These are phyloP conservation scores for Nephila pilipes DNA, from an alignment of 1,140 invertebrate species.

Conservation along the genomic window DNA sequence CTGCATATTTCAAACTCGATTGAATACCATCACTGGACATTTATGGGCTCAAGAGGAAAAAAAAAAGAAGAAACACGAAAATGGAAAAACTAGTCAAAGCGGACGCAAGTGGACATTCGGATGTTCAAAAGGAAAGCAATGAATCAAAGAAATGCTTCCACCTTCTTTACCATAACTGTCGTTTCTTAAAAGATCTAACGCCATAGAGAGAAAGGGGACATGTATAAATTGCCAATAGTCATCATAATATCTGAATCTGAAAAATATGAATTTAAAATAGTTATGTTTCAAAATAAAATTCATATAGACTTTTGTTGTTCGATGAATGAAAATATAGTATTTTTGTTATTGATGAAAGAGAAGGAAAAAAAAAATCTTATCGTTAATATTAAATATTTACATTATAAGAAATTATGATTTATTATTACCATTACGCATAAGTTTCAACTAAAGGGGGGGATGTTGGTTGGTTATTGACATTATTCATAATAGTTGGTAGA, in stretches of 20 bases:
- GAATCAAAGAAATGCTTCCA: constrained; percentile 69
- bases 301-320: no score
- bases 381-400: no score
- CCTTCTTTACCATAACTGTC: constrained; percentile 47
- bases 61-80: constrained; percentile 33
- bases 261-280: no score
- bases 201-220: not conserved
- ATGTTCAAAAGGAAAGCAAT: constrained; percentile 43
- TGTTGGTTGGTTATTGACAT: no score
- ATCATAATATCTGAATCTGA: not conserved
- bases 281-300: no score
- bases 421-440: no score
- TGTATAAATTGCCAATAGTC: not conserved
- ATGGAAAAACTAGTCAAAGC: constrained; percentile 16
- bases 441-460: no score
- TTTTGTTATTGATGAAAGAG: no score
- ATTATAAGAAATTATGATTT: no score
- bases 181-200: not conserved
- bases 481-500: no score
- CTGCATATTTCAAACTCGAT: constrained; percentile 75
- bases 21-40: constrained; percentile 70
- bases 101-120: constrained; percentile 68
- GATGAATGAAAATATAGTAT: no score
- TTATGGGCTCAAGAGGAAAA: constrained; percentile 48
- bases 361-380: no score